Conservation (phyloP, 2,797 vertebrate species). For the Spea hammondii region DNA sequence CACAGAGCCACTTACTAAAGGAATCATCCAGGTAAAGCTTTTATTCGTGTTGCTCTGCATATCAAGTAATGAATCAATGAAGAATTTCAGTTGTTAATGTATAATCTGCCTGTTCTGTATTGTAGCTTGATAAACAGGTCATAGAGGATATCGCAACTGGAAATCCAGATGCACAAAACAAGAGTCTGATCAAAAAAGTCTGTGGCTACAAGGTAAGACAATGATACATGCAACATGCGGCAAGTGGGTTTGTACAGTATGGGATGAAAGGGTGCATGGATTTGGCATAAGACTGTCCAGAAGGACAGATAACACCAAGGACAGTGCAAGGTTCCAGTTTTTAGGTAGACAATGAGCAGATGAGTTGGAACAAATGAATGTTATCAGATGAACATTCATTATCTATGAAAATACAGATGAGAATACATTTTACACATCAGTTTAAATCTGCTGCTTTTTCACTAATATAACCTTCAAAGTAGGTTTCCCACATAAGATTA, state of each 20-base stretch:
- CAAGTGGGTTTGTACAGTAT: neutral
- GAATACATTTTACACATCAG: no score
- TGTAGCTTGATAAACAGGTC: constrained; percentile 86
- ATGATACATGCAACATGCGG: neutral
- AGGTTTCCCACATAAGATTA: no score
- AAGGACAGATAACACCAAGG: no score
- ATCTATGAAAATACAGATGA: no score
- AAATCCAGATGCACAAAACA: constrained; percentile 75
- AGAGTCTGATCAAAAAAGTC: constrained; percentile 85
- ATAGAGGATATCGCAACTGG: constrained; percentile 82
- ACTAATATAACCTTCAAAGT: no score
- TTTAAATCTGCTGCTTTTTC: no score
- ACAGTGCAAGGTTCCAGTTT: no score
- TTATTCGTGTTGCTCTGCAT: neutral
- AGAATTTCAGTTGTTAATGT: neutral
- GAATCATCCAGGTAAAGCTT: constrained; percentile 82
- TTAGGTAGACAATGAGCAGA: no score
- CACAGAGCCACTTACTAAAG: constrained; percentile 88
- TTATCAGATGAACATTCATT: no score
- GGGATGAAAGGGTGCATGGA: no score
- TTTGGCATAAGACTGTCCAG: no score
- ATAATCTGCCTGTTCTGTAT: constrained; percentile 11
- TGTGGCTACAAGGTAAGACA: constrained; percentile 66
- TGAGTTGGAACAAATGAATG: no score
- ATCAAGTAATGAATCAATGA: neutral